Base-by-base conservation (phyloP, 2,797 vertebrate species). In the Potorous gilbertii region DNA sequence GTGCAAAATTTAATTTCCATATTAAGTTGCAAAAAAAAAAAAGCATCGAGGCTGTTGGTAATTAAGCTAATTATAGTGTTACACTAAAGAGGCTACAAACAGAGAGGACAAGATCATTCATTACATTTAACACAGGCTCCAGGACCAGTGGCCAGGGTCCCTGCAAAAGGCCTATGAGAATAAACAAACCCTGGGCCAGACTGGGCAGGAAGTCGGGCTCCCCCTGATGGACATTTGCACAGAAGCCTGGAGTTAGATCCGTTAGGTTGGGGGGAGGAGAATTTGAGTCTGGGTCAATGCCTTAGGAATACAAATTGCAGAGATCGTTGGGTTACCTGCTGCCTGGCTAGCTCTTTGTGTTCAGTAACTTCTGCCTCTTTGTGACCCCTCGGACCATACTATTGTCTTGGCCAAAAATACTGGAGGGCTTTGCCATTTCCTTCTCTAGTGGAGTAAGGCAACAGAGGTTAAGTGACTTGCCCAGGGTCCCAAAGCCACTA, bases 1-100 rank as follows among this genome's bases (percentile, higher is more conserved):
- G 98, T 98, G 97, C 98, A 98, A 98, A 98, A 98, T 98, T 98
- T 98, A 98, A 99, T 98, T 99, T 99, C 98, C 98, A 99, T 99
- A 98, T 98, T 98, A 98, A 98, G 98, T 98, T 98, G 97, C 90
- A 92, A 94, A 97, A 98, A 98, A 98, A 89, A 55, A 94, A 93
- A 96, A 31, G 29, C 90, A 93, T 0, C 0, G 94, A 97, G 98
- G 97, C 95, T 97, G 98, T 97, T 97, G 98, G 97, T 98, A 98
- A 98, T 98, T 98, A 98, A 96, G 97, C 97, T 98, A 98, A 98
- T 98, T 98, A 97, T 93, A 98, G 97, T 92, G 96, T 98, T 97
- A 97, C 94, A 90, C 97, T 95, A 95, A 97, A 97, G 97, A 98
- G 98, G 97, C 98, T 96, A 97, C 97, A 98, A 96, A 98, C 96